These are phyloP conservation scores for Xestia sexstrigata DNA, from an alignment of 2,888 invertebrate genomes.

Conservation along the genomic window DNA sequence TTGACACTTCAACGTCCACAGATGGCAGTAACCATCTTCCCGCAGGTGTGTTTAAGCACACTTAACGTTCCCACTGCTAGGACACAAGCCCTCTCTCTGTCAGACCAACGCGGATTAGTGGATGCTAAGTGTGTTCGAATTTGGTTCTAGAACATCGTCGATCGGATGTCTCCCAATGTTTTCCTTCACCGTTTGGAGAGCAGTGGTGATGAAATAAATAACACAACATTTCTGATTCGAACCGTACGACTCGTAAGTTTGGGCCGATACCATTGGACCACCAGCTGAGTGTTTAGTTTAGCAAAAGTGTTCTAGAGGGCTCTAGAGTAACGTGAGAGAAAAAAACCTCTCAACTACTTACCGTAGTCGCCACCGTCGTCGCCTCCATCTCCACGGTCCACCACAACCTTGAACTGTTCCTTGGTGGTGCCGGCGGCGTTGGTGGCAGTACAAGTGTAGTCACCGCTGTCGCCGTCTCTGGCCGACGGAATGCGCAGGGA, in stretches of 20 bases:
- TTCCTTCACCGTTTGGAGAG: not conserved
- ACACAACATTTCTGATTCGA: not conserved
- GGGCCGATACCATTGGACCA: not conserved
- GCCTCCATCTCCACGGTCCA: conserved; percentile 84
- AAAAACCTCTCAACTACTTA: conserved; percentile 19
- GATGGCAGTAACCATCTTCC: not conserved
- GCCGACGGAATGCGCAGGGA: conserved; percentile 76
- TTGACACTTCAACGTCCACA: not conserved
- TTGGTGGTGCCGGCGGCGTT: conserved; percentile 92
- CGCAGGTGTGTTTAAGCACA: not conserved
- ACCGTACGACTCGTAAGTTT: not conserved
- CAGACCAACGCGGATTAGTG: not conserved
- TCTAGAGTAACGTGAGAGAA: not conserved
- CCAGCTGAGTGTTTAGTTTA: not conserved
- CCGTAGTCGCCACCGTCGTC: conserved; percentile 64
- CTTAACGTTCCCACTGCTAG: not conserved
- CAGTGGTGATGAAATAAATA: not conserved
- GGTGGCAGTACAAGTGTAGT: conserved; percentile 93
- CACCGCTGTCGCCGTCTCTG: conserved; percentile 91
- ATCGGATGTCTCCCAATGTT: not conserved
- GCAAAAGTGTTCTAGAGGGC: not conserved
- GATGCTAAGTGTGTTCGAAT: not conserved
- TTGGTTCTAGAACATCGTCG: not conserved
- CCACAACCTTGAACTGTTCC: conserved; percentile 91
- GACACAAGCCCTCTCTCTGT: not conserved